Base-by-base conservation (phyloP, 2,888 invertebrate genomes). In the Abrostola tripartita region DNA sequence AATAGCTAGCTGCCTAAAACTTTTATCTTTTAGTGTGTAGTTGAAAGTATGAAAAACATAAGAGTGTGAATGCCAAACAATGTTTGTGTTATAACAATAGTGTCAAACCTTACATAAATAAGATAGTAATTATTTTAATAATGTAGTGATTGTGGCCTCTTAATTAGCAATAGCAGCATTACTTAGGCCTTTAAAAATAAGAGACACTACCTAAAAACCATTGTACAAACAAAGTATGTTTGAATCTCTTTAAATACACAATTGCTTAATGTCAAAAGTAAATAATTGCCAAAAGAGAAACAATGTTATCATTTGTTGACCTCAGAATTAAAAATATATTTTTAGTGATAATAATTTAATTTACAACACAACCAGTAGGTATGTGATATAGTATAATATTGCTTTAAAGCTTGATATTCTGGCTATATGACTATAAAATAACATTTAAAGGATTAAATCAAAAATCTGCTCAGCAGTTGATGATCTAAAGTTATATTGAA, bases 321-420 rank as follows among this genome's bases (percentile, higher is more conserved):
- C 66, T 76, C 64, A 60, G 53, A 70, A 70, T 68, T 59, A 65
- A 71, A 76, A 71, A 73, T 36, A 58, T 65, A 62, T 68, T 63
- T 76, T 79, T 71, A 68, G 66, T 72, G 64, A 76, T 70, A 76
- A 68, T 74, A 61, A 61, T 68, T 66, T 58, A 53, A 47, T 52
- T 52, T 65, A 73, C 66, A 74, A 82, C 62, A 71, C 62, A 67
- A 65, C 37, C 50, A 60, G 64, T 70, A 63, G 37, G 50, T 54
- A 70, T 66, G 12, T 66, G 65, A 68, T 58, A 59, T 66, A 80
- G 61, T 74, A 44, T 44, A 52, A 24, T 52, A 65, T 76, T 74
- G 71, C 72, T 77, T 82, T 79, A 78, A 75, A 78, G 75, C 81
- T 68, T 65, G 59, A 59, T 68, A 68, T 60, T 44, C 47, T 64